Base-by-base conservation (phyloP, 2,888 invertebrate species). In the Candidula unifasciata region DNA sequence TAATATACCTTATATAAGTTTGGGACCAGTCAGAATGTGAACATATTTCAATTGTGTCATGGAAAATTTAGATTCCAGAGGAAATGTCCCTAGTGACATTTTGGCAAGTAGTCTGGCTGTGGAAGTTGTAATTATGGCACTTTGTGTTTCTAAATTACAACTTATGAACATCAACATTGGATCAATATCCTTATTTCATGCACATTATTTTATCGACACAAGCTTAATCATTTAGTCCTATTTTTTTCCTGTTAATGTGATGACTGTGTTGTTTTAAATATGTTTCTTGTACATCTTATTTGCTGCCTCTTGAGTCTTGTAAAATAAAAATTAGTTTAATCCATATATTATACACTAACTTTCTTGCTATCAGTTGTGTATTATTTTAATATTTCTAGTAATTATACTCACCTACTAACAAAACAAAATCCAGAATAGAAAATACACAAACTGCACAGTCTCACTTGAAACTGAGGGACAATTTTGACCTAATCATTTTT, bases 401-500 rank as follows among this genome's bases (percentile, higher is more conserved):
- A 24, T 24, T 60, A 33, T 44, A 37, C 18, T 79, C n/a, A 66
- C 66, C 16, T 79, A 79, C 79, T 79, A 79, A 79, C 66, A 68
- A 13, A 37, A 79, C 30, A 37, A 30, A 33, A 54, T 74, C 1
- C 52, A 74, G 30, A 74, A 74, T 54, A 54, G 54, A 74, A 74
- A 74, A 74, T 74, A 54, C 54, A 54, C 5, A 74, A 71, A n/a
- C n/a, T n/a, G n/a, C 60, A n/a, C n/a, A 24, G 60, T 21, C n/a
- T 24, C 21, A 60, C 27, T 8, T 24, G 6, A 44, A 44, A 44
- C 44, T 1, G 44, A 44, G 44, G 13, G 6, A n/a, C n/a, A n/a
- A n/a, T n/a, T n/a, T n/a, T n/a, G n/a, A n/a, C n/a, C n/a, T n/a
- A n/a, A 6, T 44, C 44, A 44, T 44, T 44, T 44, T 44, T 10